Evolutionary conservation across 37 sponge, comb jelly and placozoan genomes (phyloP), one percentile per base, ranked within the genome.

Genomic region (Halichondria panicea): DNA sequence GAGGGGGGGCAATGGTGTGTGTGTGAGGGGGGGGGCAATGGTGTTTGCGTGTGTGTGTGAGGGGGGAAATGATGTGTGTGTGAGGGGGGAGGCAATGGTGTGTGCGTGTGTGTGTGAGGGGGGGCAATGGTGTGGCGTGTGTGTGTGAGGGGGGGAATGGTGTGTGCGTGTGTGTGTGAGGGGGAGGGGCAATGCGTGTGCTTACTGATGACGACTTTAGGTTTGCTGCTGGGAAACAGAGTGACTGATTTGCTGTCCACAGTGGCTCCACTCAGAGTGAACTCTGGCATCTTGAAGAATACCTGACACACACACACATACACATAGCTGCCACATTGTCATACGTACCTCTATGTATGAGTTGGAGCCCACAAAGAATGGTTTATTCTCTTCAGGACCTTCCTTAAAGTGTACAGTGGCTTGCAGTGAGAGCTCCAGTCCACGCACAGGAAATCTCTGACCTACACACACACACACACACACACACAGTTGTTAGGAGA

Each of bases 361-460:
- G 68, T 93, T 96, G 40, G 68, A 71, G 30, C 80, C 84, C 4
- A 83, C 72, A 67, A 94, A 96, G 71, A 96, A 90, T 0, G 88
- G 84, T 19, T 80, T 81, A 0, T 79, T 75, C n/a, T 45, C 30
- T 1, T 25, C 43, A 33, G 73, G 66, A 21, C 81, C 62, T 2
- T 83, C 81, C 15, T 38, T 41, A 33, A 96, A 96, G 21, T 54
- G 43, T 0, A 96, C 88, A n/a, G 84, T 87, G 40, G 91, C 94
- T 41, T 90, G 89, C 25, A 96, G 72, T 2, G 91, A 84, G 38
- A 84, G 53, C 50, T 96, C 94, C 52, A 93, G 71, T 52, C 62
- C 74, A 43, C 87, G 86, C 38, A 56, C 36, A 3, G 97, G 97
- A 57, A 96, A 93, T 74, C 75, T 93, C 79, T 92, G 87, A 71